Evolutionary conservation across 1,140 invertebrate species (phyloP).

Genomic region (Eumaeus atala): DNA sequence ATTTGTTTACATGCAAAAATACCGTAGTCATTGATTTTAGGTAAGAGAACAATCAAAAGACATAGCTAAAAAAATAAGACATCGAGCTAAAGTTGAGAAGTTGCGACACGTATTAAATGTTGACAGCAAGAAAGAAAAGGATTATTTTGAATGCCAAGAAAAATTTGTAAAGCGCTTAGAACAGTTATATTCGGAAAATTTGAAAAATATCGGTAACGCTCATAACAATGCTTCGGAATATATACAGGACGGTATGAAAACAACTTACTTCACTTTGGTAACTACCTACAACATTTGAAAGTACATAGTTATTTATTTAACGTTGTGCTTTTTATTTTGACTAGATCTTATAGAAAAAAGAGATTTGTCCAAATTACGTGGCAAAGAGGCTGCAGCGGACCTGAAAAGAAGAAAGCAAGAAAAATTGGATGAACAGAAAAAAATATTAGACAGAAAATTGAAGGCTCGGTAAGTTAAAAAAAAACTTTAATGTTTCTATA

Average conservation of each 20-base stretch:
- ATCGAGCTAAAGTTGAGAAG: conserved; percentile 60
- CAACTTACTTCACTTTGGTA: conserved; percentile 6
- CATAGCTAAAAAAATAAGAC: conserved; percentile 66
- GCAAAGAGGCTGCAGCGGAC: conserved; percentile 49
- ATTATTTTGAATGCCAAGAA: conserved; percentile 53
- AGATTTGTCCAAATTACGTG: conserved; percentile 52
- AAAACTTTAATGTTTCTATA: too few species aligned
- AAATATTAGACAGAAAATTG: conserved; percentile 55
- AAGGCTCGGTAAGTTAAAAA: conserved; percentile 54
- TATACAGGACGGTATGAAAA: conserved; percentile 33
- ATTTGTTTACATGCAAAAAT: background rate
- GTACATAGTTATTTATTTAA: too few species aligned
- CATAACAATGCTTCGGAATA: conserved; percentile 48
- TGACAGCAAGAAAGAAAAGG: conserved; percentile 48
- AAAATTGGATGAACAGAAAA: conserved; percentile 56
- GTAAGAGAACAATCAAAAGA: conserved; percentile 72
- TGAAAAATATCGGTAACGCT: conserved; percentile 53
- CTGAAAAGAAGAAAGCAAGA: conserved; percentile 50
- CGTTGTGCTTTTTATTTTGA: conserved; percentile 9
- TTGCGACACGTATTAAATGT: conserved; percentile 41
- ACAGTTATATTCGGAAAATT: conserved; percentile 45
- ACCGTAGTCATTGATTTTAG: conserved; percentile 34
- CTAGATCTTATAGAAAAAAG: conserved; percentile 34
- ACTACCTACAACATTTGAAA: conserved; percentile 5
- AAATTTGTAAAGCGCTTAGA: conserved; percentile 55